A percentile compares a stretch with the other conserved stretches of the same genome.
These are phyloP conservation scores for Diloba caeruleocephala DNA, from an alignment of 2,888 invertebrate species.

Conservation along the genomic window DNA sequence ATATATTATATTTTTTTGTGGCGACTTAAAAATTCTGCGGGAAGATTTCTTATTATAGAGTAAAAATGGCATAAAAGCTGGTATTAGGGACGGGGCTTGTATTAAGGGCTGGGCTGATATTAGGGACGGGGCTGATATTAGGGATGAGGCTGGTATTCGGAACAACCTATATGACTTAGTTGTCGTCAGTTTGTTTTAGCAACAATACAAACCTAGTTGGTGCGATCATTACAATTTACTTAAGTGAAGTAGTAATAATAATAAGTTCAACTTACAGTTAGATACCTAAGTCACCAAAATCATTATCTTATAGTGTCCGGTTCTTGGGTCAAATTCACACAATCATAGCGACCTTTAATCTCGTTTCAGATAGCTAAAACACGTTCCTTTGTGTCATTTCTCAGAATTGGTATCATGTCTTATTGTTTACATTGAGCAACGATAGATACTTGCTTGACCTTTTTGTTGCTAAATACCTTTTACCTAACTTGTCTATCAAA, in stretches of 20 bases:
- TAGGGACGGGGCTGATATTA: no score
- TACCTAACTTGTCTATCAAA: constrained; percentile 3
- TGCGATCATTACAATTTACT: no score
- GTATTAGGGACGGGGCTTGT: no score
- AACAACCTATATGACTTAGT: no score
- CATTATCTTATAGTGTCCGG: constrained; percentile 79
- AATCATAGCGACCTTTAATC: constrained; percentile 85
- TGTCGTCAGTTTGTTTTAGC: no score
- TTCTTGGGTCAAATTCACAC: constrained; percentile 83
- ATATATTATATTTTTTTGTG: no score
- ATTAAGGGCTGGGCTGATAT: no score
- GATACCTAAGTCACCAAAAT: constrained; percentile 65
- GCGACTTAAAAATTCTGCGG: no score
- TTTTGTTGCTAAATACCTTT: constrained; percentile 29
- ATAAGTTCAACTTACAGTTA: constrained; percentile 1
- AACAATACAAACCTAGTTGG: no score
- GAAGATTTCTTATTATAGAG: no score
- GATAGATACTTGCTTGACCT: constrained; percentile 56
- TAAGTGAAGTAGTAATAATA: background rate
- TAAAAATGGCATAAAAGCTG: no score
- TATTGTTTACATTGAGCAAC: constrained; percentile 66
- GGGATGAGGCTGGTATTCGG: no score
- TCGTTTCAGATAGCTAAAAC: constrained; percentile 81
- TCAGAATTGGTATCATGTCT: constrained; percentile 72
- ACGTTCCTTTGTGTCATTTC: constrained; percentile 81